A percentile compares a stretch with the other conserved stretches of the same genome.
These are phyloP conservation scores for Macrotus californicus DNA, from an alignment of 2,113 vertebrate species.

Conservation along the genomic window DNA sequence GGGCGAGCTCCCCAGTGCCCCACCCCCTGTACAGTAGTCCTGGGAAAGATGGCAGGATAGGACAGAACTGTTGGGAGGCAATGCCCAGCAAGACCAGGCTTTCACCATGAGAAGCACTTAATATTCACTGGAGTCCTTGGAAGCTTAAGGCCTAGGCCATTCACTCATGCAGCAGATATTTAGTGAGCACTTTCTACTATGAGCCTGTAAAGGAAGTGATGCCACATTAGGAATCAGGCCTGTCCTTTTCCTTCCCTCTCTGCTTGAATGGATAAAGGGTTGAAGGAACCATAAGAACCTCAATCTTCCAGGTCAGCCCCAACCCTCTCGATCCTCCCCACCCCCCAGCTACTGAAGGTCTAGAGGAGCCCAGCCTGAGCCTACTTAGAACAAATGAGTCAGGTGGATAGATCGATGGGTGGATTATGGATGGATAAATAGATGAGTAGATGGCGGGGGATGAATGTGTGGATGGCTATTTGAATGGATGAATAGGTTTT, in stretches of 20 bases:
- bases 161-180: background rate
- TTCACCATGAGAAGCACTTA: background rate
- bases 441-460: background rate
- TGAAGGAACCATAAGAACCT: background rate
- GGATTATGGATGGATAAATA: background rate
- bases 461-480: background rate
- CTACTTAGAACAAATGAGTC: background rate
- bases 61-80: conserved; percentile 6
- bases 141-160: background rate
- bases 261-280: background rate
- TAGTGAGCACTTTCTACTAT: background rate
- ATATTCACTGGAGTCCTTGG: background rate
- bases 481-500: background rate
- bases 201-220: background rate
- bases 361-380: background rate
- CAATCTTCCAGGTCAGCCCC: background rate
- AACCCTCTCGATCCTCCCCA: background rate
- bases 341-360: background rate
- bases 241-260: background rate
- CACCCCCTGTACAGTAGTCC: background rate
- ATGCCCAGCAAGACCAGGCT: background rate
- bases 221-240: conserved; percentile 4
- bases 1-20: background rate
- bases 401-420: background rate
- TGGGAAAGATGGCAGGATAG: background rate